Percentiles rank a stretch among this genome's conserved stretches.
Conservation (phyloP, 2,113 vertebrate genomes). For the Ranitomeya variabilis region DNA sequence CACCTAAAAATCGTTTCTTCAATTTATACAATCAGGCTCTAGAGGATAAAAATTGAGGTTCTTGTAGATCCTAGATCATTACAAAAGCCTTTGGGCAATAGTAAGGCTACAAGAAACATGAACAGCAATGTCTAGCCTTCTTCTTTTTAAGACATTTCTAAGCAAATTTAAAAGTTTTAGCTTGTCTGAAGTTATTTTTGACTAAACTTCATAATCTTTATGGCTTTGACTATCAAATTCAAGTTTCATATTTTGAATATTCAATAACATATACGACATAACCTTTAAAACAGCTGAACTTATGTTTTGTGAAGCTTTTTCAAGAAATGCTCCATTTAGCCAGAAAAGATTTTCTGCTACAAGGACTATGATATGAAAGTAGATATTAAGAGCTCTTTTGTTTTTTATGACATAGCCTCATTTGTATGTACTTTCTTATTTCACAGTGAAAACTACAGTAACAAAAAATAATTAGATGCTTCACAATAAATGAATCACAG, state of each 20-base stretch:
- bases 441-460: not conserved
- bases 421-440: not conserved
- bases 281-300: slow-evolving; percentile 5
- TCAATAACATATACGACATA: not conserved
- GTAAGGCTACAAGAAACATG: not conserved
- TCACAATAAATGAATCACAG: not conserved
- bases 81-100: not conserved
- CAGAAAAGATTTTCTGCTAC: slow-evolving; percentile 29
- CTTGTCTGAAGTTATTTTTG: not conserved
- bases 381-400: not conserved
- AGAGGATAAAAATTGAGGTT: not conserved
- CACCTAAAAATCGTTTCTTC: not conserved
- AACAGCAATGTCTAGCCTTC: not conserved
- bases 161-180: not conserved
- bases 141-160: not conserved
- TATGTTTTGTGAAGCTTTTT: slow-evolving; percentile 20
- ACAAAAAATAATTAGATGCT: not conserved
- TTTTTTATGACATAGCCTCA: not conserved
- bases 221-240: not conserved
- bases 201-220: not conserved
- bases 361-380: not conserved
- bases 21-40: not conserved
- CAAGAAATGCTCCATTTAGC: slow-evolving; percentile 27
- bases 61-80: not conserved
- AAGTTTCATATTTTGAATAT: slow-evolving; percentile 28